Percentiles rank a stretch among this genome's conserved stretches.
Conservation (phyloP, 2,888 invertebrate genomes). For the Pristionchus maxplancki region DNA sequence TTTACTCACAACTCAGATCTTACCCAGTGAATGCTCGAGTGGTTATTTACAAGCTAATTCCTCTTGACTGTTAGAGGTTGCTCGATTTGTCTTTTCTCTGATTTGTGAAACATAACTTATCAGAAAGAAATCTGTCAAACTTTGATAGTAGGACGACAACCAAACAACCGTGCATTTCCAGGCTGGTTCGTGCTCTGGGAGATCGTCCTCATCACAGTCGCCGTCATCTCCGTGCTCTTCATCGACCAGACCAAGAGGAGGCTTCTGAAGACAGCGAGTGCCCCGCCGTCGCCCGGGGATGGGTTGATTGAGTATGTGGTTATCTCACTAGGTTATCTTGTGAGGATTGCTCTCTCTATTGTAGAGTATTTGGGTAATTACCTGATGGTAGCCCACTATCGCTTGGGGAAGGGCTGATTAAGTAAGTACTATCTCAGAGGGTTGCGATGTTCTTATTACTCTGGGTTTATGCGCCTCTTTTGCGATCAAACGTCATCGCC, state of each 20-base stretch:
- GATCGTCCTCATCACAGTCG: conserved; percentile 37
- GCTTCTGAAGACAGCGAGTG: background rate
- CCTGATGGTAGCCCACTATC: background rate
- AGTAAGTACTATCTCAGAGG: background rate
- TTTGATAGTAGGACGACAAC: too few species aligned
- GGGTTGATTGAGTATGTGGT: background rate
- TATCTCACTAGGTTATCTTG: too few species aligned
- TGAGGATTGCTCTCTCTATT: too few species aligned
- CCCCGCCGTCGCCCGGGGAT: background rate
- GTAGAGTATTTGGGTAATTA: background rate
- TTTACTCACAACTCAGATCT: too few species aligned
- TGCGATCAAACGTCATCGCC: too few species aligned
- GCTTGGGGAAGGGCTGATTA: background rate
- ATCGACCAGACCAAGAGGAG: conserved; percentile 2
- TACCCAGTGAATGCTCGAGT: too few species aligned
- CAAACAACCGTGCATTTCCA: too few species aligned
- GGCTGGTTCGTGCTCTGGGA: conserved; percentile 52
- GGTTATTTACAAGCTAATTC: too few species aligned
- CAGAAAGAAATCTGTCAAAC: too few species aligned
- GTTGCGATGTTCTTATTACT: background rate
- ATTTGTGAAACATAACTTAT: too few species aligned
- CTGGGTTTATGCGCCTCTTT: background rate
- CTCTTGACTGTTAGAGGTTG: too few species aligned
- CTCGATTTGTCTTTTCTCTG: too few species aligned
- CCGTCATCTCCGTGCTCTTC: conserved; percentile 25